Evolutionary conservation across 2,888 invertebrate species (phyloP).

Genomic region (Synanthedon formicaeformis): DNA sequence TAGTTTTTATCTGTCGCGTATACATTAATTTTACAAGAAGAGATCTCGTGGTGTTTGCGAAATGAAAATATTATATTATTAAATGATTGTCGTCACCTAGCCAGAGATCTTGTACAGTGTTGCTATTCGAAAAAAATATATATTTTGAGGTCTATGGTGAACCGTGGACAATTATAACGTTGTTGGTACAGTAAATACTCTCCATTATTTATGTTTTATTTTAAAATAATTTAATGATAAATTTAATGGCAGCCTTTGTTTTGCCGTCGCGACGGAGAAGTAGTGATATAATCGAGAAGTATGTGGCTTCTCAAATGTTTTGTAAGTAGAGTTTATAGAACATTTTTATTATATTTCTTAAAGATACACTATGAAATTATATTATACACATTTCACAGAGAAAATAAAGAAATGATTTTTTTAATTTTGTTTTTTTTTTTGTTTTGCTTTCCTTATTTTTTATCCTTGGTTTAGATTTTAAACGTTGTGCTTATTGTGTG

Average conservation of each 20-base stretch:
- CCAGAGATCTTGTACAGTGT: conserved; percentile 24
- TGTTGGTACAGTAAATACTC: conserved; percentile 63
- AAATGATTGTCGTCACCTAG: conserved; percentile 21
- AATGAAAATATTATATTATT: conserved; percentile 23
- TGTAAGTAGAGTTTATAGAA: conserved; percentile 59
- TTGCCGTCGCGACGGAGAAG: conserved; percentile 48
- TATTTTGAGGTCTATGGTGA: conserved; percentile 52
- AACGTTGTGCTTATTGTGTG: too few species aligned
- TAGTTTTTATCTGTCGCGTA: conserved; percentile 12
- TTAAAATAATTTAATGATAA: conserved; percentile 50
- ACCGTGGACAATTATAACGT: conserved; percentile 49
- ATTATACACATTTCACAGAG: conserved; percentile 54
- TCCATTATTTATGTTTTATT: conserved; percentile 69
- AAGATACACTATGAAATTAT: conserved; percentile 47
- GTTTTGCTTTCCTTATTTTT: conserved; percentile 14
- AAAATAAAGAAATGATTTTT: conserved; percentile 62
- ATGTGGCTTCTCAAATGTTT: conserved; percentile 44
- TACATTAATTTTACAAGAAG: conserved; percentile 30
- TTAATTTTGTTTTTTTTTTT: conserved; percentile 32
- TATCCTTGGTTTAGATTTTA: too few species aligned
- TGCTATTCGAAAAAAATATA: conserved; percentile 34
- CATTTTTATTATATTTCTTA: conserved; percentile 41
- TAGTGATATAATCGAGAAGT: conserved; percentile 19
- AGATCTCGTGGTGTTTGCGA: conserved; percentile 49
- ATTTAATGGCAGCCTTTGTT: conserved; percentile 47